Base-by-base conservation (phyloP, 2,888 invertebrate species). In the Mythimna lalbum region DNA sequence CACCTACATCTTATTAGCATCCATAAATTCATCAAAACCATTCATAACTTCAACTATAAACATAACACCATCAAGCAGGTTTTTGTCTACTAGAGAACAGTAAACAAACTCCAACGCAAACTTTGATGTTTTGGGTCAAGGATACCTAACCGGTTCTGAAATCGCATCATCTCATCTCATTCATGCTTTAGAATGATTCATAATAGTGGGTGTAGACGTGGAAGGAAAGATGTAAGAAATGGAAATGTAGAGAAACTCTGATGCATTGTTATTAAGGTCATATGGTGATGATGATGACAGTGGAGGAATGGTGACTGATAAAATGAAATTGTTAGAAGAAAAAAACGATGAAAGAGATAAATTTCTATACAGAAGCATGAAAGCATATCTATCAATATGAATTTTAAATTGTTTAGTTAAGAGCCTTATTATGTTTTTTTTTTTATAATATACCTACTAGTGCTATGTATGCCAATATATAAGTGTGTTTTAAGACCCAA, bases 161-260 rank as follows among this genome's bases (percentile, higher is more conserved):
- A 72, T 69, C 55, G 62, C 75, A 83, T 84, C 86, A 73, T 78
- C 80, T 84, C 84, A 73, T 78, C 80, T 76, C 84, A 84, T 86
- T 84, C 84, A 84, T 76, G 65, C 50, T 68, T 73, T 67, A 36
- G 53, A 69, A 17, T 81, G 73, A 73, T 59, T 70, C 69, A 72
- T 73, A 50, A n/a, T 10, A 36, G 80, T 70, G n/a, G 63, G 69
- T 78, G 66, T 57, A 27, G 62, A 53, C 55, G 33, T 60, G 10
- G 21, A 61, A 52, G 62, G 65, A 75, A 65, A 52, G 50, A 63
- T 50, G 43, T 56, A 65, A 61, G 33, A 53, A 4, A 67, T 62
- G n/a, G 27, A 69, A 33, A n/a, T 27, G 57, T 64, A 62, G 73
- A 72, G 72, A 67, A 56, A 52, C 67, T 73, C n/a, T 55, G 50